Base-by-base conservation (phyloP, 2,888 invertebrate genomes). In the Erebia aethiops region DNA sequence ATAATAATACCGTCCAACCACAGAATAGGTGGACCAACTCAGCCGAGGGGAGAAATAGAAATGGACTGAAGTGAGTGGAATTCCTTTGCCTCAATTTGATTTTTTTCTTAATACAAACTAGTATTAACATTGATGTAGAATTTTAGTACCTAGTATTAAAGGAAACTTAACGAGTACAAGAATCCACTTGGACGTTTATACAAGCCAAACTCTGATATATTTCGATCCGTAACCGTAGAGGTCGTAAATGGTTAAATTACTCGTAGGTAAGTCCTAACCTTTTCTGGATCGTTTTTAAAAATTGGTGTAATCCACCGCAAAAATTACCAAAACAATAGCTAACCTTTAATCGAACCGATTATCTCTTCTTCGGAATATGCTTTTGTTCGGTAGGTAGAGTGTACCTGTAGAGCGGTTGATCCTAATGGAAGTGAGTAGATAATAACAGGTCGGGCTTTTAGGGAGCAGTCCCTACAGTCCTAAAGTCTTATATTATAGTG, bases 361-460 rank as follows among this genome's bases (percentile, higher is more conserved):
- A 54, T 54, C 4, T 56, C 56, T 56, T 56, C 13, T 56, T 11
- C 56, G 21, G 21, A 2, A 56, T 21, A 18, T 54, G 21, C 56
- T 56, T 56, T 21, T 56, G 56, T 21, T 18, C 56, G 9, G 3
- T 18, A 16, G 13, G 21, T 2, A 52, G 9, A 11, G 21, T 56
- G 13, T n/a, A n/a, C n/a, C n/a, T n/a, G n/a, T 56, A 21, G 18
- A 4, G 56, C 16, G 13, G 13, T 52, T 41, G 67, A 35, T 54
- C 61, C 52, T 68, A 62, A 68, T 68, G 43, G 43, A 62, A 26
- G 43, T 62, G 18, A 18, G 61, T 41, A 46, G 46, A 46, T 46
- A 68, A 43, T 56, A 51, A 61, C 52, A 16, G 52, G 18, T 46
- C 14, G 61, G 43, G 52, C 54, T 61, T 62, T 51, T 21, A 51